Evolutionary conservation across 1,140 invertebrate genomes (phyloP), one percentile per base, ranked within the genome.

Genomic region (Drosophila cardini): DNA sequence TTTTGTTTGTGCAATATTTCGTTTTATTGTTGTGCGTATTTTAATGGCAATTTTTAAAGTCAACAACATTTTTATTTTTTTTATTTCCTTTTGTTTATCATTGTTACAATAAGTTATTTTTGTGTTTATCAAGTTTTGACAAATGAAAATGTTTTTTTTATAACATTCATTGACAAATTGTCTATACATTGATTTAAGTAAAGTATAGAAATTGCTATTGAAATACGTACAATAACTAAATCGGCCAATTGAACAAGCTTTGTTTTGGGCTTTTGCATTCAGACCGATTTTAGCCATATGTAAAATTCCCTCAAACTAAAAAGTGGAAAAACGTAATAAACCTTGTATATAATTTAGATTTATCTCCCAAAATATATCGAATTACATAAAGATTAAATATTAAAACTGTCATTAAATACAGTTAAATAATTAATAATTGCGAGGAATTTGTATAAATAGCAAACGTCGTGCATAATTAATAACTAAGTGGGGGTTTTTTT

Each of bases 281-380:
- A 67, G 48, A 46, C 21, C 21, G 56, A 48, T 68, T 48, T 56
- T 56, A 73, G 71, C 71, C 71, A 69, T 69, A 73, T 68, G 64
- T 73, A 73, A 68, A 73, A 68, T 55, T 53, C 48, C 70, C 55
- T 64, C 46, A 36, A 50, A 52, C 52, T 16, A 53, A 70, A 34
- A 61, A 16, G 26, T 48, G 21, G 21, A 26, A 55, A 30, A 60
- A 40, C 50, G 13, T 55, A 76, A 73, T 67, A 53, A 87, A 78
- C 82, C 76, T 87, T 85, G 82, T 85, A 85, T 85, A 85, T 85
- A 85, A 85, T 87, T 85, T 85, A 85, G 83, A 56, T n/a, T 78
- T 73, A 78, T 76, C 46, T 26, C 63, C 53, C 40, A n/a, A 15
- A 13, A 26, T 61, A 75, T 72, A 68, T 57, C 72, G 52, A 65